Evolutionary conservation across 1,140 invertebrate genomes (phyloP).

Genomic region (Limonius californicus): DNA sequence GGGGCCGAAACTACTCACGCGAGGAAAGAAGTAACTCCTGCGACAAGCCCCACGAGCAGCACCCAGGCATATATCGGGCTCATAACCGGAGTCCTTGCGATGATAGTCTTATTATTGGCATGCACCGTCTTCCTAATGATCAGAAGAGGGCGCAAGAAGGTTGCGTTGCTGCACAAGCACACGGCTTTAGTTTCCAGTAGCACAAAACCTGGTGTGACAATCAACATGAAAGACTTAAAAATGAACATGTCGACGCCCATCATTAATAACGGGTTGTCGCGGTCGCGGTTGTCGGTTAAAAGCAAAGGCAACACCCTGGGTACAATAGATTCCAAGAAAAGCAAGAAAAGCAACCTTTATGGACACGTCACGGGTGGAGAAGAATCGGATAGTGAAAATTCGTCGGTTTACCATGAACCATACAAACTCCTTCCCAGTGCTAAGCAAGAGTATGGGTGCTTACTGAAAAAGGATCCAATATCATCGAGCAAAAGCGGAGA

Average conservation of each 20-base stretch:
- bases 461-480: conserved; percentile 52
- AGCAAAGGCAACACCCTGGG: conserved; percentile 44
- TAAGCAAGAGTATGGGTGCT: conserved; percentile 53
- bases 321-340: conserved; percentile 34
- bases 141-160: conserved; percentile 65
- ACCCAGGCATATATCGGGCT: conserved; percentile 72
- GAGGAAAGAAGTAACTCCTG: conserved; percentile 55
- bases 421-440: conserved; percentile 54
- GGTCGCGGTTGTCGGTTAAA: conserved; percentile 51
- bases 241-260: conserved; percentile 55
- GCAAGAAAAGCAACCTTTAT: conserved; percentile 45
- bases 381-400: conserved; percentile 57
- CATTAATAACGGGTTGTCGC: conserved; percentile 54
- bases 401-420: conserved; percentile 59
- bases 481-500: conserved; percentile 52
- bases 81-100: conserved; percentile 73
- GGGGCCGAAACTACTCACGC: conserved; percentile 43
- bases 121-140: conserved; percentile 68
- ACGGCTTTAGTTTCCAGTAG: conserved; percentile 53
- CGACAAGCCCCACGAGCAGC: conserved; percentile 62
- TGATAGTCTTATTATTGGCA: conserved; percentile 64
- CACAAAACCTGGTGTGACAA: conserved; percentile 53
- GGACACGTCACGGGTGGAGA: conserved; percentile 50
- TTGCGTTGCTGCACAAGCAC: conserved; percentile 65
- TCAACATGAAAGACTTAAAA: conserved; percentile 65